phyloP scores from a whole-genome alignment of 1,140 invertebrate genomes.

The Yoshiicerus persimilis region DNA sequence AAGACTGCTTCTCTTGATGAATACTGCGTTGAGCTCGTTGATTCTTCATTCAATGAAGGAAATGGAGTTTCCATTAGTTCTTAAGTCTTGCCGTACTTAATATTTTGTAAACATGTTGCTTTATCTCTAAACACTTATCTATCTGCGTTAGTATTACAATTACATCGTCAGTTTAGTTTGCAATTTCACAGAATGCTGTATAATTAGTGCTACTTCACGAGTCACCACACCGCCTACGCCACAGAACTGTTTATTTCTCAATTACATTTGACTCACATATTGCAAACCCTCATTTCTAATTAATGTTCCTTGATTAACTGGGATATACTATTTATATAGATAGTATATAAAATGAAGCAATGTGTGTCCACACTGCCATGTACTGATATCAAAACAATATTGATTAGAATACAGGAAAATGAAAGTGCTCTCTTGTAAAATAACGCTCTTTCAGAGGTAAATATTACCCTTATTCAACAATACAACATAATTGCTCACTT shows the following conservation, averaged over 20 bases:
- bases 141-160: background rate
- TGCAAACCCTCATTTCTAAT: background rate
- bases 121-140: background rate
- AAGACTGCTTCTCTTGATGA: too few species aligned
- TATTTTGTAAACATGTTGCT: too few species aligned
- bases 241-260: too few species aligned
- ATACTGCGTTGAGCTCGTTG: too few species aligned
- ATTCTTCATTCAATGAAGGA: too few species aligned
- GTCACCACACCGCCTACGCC: too few species aligned
- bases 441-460: background rate
- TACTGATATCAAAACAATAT: background rate
- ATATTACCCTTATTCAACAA: background rate
- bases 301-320: background rate
- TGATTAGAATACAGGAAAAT: background rate
- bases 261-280: background rate
- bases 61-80: too few species aligned
- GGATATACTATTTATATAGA: too few species aligned
- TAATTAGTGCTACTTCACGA: background rate
- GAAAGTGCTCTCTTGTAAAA: background rate
- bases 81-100: too few species aligned
- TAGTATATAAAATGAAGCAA: background rate
- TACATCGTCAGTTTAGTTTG: background rate
- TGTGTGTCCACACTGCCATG: background rate
- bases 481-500: background rate
- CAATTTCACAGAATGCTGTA: too few species aligned